phyloP scores from a whole-genome alignment of 2,113 vertebrate genomes.

The Phylloscopus trochiloides region DNA sequence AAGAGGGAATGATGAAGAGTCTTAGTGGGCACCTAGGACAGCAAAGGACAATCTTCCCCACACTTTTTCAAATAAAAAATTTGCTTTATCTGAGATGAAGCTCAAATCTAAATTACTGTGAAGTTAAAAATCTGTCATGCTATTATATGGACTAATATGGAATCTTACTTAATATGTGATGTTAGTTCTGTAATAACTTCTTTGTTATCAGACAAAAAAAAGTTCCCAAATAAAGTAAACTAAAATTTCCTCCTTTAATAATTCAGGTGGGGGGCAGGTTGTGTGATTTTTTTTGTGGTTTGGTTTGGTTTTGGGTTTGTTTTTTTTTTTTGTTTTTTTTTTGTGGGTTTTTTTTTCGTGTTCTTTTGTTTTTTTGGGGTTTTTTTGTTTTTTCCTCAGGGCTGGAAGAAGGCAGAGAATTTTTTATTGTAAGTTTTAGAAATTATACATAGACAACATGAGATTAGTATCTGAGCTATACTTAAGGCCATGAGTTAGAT shows the following conservation, averaged over 20 bases:
- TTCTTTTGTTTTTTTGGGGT: too few species aligned
- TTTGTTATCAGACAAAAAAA: neutral
- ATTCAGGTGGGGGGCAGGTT: too few species aligned
- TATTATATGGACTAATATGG: neutral
- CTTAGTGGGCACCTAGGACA: neutral
- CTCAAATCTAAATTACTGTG: neutral
- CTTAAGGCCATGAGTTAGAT: neutral
- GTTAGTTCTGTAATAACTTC: neutral
- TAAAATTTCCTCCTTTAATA: neutral
- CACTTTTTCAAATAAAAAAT: neutral
- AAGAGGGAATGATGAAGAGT: neutral
- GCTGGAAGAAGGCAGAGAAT: neutral
- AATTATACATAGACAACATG: neutral
- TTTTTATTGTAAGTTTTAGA: neutral
- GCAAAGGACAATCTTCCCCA: accelerated
- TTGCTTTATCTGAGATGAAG: neutral
- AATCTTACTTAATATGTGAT: neutral
- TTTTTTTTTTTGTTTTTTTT: neutral
- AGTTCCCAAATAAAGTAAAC: neutral
- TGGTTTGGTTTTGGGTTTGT: too few species aligned
- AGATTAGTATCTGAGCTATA: neutral
- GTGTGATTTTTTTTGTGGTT: too few species aligned
- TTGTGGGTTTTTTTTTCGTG: too few species aligned
- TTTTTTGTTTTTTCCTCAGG: too few species aligned
- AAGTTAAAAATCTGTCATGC: neutral